Base-by-base conservation (phyloP, 2,888 invertebrate genomes). In the Cremastinae sp. region DNA sequence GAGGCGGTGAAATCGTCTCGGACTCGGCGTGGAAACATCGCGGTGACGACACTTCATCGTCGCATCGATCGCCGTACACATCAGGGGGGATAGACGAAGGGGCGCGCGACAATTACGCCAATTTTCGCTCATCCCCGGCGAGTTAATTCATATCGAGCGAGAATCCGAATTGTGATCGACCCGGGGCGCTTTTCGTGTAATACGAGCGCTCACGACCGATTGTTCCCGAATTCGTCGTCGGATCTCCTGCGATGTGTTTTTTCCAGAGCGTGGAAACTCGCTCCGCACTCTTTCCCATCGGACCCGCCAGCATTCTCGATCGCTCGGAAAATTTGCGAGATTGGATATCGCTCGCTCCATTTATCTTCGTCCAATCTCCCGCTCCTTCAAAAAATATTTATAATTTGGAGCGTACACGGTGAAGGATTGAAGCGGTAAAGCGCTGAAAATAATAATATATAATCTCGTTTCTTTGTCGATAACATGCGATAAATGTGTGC, bases 101-200 rank as follows among this genome's bases (percentile, higher is more conserved):
- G 58, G 43, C 68, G 68, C 53, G 68, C 58, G 72, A 72, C 75
- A 76, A 76, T 76, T 76, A 76, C 75, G 75, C 58, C 68, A 69
- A 76, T 72, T 76, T 69, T 68, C 68, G 64, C 72, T n/a, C 59
- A 51, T n/a, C n/a, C n/a, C n/a, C n/a, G n/a, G n/a, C n/a, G 54
- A 62, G 75, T 68, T 72, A 69, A 76, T 76, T 64, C 72, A 47
- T n/a, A n/a, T 69, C 75, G 68, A 51, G 72, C 75, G 75, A 68
- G 58, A 64, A 56, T 62, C 56, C 75, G 64, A 76, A 58, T 76
- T 62, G 34, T 72, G 75, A 72, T 64, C 49, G 68, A 69, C 72
- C 53, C 28, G 5, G 22, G 54, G 20, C 47, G 36, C 66, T 66
- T 47, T 75, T 54, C 49, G 61, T 54, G 43, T 38, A 18, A 14